Evolutionary conservation across 2,888 invertebrate species (phyloP).

Genomic region (Tenthredo amoena): DNA sequence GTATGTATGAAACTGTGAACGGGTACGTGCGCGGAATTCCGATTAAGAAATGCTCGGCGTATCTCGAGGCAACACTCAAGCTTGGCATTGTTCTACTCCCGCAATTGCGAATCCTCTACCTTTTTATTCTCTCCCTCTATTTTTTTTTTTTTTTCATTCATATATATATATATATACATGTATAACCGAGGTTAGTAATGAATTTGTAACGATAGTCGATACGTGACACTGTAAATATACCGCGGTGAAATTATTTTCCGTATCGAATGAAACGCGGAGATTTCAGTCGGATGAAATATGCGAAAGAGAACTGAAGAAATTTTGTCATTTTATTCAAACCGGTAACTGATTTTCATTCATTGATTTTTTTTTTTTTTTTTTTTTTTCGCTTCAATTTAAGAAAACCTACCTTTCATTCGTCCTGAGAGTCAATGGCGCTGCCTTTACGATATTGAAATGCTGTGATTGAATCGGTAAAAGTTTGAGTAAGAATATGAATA

Average conservation of each 20-base stretch:
- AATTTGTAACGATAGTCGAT: background rate
- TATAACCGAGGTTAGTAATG: background rate
- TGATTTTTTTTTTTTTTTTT: background rate
- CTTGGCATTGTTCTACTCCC: constrained; percentile 17
- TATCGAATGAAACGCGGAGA: background rate
- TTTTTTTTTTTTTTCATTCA: background rate
- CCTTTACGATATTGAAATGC: background rate
- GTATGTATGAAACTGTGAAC: constrained; percentile 49
- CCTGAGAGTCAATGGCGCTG: background rate
- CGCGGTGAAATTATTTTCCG: background rate
- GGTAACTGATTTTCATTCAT: background rate
- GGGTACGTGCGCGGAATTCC: constrained; percentile 40
- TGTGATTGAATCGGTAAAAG: background rate
- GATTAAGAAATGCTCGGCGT: constrained; percentile 43
- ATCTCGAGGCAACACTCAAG: constrained; percentile 52
- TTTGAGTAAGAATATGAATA: background rate
- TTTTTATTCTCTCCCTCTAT: background rate
- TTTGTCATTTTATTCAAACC: background rate
- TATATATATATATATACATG: background rate
- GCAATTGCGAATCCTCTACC: constrained; percentile 25
- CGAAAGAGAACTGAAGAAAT: background rate
- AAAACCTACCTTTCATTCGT: background rate
- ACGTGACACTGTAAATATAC: background rate
- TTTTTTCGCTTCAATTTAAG: background rate
- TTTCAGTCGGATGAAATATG: background rate